Percentiles rank a stretch among this genome's conserved stretches.
Conservation (phyloP, 2,113 vertebrate genomes). For the Origma solitaria region DNA sequence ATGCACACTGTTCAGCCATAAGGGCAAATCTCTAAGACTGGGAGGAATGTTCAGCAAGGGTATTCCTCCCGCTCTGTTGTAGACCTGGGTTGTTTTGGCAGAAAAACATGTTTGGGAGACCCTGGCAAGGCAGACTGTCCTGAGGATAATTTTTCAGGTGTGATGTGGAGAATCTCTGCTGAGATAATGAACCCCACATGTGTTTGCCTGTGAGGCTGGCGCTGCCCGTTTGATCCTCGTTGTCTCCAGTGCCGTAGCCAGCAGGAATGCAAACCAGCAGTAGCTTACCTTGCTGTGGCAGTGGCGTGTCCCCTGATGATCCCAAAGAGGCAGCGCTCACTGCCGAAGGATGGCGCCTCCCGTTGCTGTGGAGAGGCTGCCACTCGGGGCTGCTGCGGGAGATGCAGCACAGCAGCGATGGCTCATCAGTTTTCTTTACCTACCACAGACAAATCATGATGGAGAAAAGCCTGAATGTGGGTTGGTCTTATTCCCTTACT, state of each 20-base stretch:
- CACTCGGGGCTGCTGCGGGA: background rate
- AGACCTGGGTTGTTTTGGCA: background rate
- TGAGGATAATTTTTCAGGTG: background rate
- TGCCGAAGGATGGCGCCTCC: background rate
- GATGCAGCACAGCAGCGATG: accelerated
- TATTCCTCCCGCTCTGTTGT: background rate
- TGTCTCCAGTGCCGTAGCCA: background rate
- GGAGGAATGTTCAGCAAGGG: background rate
- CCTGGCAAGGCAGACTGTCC: background rate
- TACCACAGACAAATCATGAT: background rate
- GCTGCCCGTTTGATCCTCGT: accelerated
- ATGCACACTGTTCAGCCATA: accelerated
- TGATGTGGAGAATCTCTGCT: background rate
- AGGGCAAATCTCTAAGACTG: background rate
- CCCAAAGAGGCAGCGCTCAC: background rate
- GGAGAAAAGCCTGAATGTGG: accelerated
- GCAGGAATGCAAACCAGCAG: background rate
- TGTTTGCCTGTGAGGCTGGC: background rate
- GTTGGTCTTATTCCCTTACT: background rate
- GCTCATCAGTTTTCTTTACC: background rate
- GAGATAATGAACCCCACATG: background rate
- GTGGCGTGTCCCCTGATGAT: background rate
- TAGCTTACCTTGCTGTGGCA: background rate
- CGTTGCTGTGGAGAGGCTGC: background rate
- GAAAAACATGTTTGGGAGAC: background rate